phyloP scores from a whole-genome alignment of 35 echinoderm and acorn worm genomes.

The Stichopus chloronotus region DNA sequence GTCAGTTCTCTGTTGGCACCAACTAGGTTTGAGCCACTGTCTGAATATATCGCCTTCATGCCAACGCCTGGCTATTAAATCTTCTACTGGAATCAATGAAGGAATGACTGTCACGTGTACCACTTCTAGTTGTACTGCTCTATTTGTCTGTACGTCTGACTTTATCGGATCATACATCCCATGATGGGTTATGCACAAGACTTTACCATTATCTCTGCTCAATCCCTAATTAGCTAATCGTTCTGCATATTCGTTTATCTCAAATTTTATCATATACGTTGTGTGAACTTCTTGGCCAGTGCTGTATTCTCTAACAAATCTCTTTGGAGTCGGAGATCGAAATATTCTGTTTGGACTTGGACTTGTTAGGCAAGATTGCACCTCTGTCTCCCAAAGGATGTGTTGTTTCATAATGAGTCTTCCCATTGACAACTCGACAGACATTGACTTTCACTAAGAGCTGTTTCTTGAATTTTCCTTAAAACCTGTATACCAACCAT shows the following conservation, averaged over 20 bases:
- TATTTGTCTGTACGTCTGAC: conserved; percentile 43
- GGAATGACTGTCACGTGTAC: conserved; percentile 59
- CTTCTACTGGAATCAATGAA: conserved; percentile 52
- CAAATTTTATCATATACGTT: conserved; percentile 41
- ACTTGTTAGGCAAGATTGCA: conserved; percentile 54
- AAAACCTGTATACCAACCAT: too few relatives aligned
- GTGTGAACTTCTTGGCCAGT: conserved; percentile 15
- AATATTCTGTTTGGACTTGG: conserved; percentile 32
- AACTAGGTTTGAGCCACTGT: too few relatives aligned
- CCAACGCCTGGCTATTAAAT: conserved; percentile 45
- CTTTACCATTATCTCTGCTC: conserved; percentile 17
- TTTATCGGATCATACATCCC: conserved; percentile 29
- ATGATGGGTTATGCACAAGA: conserved; percentile 31
- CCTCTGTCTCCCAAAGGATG: conserved; percentile 5
- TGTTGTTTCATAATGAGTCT: conserved; percentile 41
- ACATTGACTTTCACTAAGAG: conserved; percentile 1
- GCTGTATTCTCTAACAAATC: conserved; percentile 1
- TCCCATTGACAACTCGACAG: not conserved
- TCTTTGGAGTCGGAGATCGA: not conserved
- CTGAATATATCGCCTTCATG: conserved; percentile 43
- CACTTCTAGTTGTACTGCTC: conserved; percentile 16
- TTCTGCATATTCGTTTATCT: conserved; percentile 63
- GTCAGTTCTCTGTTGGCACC: too few relatives aligned
- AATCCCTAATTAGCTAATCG: conserved; percentile 20
- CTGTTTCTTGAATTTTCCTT: not conserved